phyloP scores from a whole-genome alignment of 2,888 invertebrate genomes.

The Stenodera caucasica region DNA sequence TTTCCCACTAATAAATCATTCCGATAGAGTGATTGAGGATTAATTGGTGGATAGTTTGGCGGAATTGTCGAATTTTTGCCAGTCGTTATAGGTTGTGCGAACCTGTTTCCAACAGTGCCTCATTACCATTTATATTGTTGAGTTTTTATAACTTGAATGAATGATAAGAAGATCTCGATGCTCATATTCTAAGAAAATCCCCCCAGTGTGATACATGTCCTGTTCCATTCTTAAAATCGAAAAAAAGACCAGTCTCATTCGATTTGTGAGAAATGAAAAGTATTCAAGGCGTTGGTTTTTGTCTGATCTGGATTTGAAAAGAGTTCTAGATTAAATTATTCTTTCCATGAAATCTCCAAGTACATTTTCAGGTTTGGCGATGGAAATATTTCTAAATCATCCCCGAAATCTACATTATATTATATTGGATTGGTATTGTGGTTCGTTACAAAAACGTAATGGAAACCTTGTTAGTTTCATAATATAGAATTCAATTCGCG shows the following conservation, averaged over 20 bases:
- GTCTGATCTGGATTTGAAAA: conserved; percentile 29
- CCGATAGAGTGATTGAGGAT: background rate
- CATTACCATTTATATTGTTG: conserved; percentile 28
- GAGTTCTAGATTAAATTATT: conserved; percentile 33
- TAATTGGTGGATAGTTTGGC: conserved; percentile 22
- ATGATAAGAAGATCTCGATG: conserved; percentile 17
- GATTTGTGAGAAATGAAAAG: conserved; percentile 34
- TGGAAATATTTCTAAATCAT: conserved; percentile 36
- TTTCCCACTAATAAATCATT: too few relatives aligned
- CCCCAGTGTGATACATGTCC: conserved; percentile 27
- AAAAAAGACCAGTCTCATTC: conserved; percentile 29
- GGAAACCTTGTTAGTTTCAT: conserved; percentile 29
- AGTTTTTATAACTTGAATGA: conserved; percentile 23
- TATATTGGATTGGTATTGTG: conserved; percentile 37
- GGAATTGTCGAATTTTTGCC: conserved; percentile 18
- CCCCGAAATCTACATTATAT: conserved; percentile 30
- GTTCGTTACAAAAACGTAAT: conserved; percentile 38
- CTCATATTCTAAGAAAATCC: conserved; percentile 21
- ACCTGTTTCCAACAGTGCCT: conserved; percentile 10
- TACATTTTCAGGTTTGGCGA: conserved; percentile 26
- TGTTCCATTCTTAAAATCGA: conserved; percentile 15
- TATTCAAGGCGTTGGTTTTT: conserved; percentile 31
- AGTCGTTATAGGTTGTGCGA: background rate
- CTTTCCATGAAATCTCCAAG: conserved; percentile 31
- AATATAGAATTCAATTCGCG: conserved; percentile 16